These are phyloP conservation scores for Sebastes steindachneri DNA, from an alignment of 2,797 vertebrate species.

Conservation along the genomic window DNA sequence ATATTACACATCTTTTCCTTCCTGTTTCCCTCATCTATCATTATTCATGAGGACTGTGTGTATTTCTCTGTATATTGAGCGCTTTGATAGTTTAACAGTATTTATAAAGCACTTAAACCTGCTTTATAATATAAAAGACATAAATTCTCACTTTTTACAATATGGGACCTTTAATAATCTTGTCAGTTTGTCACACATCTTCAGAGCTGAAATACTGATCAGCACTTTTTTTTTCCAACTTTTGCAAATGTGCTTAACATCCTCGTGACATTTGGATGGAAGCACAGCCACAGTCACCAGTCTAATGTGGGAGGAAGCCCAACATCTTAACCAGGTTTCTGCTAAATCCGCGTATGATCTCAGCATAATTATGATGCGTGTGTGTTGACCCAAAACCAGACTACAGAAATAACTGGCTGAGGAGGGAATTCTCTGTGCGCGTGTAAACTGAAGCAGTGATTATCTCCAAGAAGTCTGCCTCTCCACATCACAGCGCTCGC, in stretches of 20 bases:
- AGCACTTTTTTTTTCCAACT: too few relatives aligned
- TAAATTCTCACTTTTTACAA: too few relatives aligned
- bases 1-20: too few relatives aligned
- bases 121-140: too few relatives aligned
- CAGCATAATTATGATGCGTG: background rate
- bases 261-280: background rate
- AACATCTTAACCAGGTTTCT: background rate
- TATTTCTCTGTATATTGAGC: too few relatives aligned
- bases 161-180: background rate
- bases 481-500: background rate
- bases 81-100: too few relatives aligned
- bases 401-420: background rate
- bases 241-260: too few relatives aligned
- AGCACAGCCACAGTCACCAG: background rate
- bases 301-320: background rate
- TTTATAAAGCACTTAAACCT: too few relatives aligned
- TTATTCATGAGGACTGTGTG: too few relatives aligned
- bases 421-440: background rate
- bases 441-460: background rate
- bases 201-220: background rate
- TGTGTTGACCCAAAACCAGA: background rate
- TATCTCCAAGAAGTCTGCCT: background rate
- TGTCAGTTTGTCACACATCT: background rate
- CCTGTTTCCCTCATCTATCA: too few relatives aligned
- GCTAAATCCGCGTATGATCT: conserved; percentile 1